Conservation (phyloP, 2,113 vertebrate species). For the Oncorhynchus gorbuscha region DNA sequence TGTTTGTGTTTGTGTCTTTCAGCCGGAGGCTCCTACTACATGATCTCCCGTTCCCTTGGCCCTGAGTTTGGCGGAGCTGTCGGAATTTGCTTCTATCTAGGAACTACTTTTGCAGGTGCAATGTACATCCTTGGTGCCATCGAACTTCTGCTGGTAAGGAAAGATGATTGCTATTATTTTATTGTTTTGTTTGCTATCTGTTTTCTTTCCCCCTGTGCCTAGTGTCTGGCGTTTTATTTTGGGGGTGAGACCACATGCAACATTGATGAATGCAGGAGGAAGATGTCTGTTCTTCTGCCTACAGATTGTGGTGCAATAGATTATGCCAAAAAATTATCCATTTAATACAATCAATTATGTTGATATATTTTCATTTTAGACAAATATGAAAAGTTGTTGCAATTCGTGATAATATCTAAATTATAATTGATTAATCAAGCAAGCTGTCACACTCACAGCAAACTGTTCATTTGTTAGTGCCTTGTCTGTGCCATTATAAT, state of each 20-base stretch:
- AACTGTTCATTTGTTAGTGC: background rate
- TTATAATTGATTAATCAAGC: too few species aligned
- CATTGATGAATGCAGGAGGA: too few species aligned
- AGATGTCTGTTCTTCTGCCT: background rate
- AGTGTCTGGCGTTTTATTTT: background rate
- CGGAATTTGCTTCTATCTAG: constrained; percentile 98
- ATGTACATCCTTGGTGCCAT: constrained; percentile 99
- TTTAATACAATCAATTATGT: too few species aligned
- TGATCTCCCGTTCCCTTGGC: constrained; percentile 97
- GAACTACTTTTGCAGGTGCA: constrained; percentile 95
- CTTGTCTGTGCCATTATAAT: background rate
- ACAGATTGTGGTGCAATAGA: background rate
- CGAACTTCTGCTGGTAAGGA: constrained; percentile 91
- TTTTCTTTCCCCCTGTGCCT: background rate
- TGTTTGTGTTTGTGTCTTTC: constrained; percentile 41
- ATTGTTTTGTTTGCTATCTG: background rate
- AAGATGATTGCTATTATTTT: background rate
- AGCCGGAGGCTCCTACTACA: constrained; percentile 98
- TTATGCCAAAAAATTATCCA: background rate
- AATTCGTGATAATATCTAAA: too few species aligned
- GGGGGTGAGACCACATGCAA: background rate
- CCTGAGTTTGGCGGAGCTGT: constrained; percentile 97
- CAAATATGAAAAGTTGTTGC: background rate
- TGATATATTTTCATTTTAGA: background rate
- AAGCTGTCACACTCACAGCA: background rate